Evolutionary conservation across 2,797 vertebrate genomes (phyloP).

Genomic region (Manis javanica): DNA sequence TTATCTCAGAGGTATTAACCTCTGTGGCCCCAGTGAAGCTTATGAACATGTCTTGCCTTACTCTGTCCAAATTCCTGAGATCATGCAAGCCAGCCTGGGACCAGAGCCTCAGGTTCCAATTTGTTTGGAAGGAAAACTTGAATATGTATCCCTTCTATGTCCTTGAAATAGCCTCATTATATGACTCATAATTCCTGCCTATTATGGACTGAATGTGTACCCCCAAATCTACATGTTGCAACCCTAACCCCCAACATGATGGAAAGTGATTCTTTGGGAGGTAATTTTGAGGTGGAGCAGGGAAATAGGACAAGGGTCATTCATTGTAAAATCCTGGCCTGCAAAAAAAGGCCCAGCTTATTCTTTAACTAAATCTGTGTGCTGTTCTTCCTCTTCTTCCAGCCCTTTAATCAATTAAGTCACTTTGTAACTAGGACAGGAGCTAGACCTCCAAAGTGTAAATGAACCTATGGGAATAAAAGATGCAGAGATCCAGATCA

Average conservation of each 20-base stretch:
- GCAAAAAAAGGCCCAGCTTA: too few species aligned
- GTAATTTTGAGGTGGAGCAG: not conserved
- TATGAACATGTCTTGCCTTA: not conserved
- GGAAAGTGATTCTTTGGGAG: not conserved
- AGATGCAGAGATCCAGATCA: too few species aligned
- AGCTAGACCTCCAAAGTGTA: too few species aligned
- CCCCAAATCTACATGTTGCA: not conserved
- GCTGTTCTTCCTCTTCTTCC: too few species aligned
- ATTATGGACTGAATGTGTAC: not conserved
- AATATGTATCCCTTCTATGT: not conserved
- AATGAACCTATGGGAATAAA: too few species aligned
- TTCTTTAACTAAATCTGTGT: too few species aligned
- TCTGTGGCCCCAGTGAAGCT: not conserved
- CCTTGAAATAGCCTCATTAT: not conserved
- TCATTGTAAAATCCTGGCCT: too few species aligned
- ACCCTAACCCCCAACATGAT: not conserved
- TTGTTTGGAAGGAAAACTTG: not conserved
- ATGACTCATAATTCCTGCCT: not conserved
- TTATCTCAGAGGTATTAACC: fast-evolving
- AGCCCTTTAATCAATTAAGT: too few species aligned
- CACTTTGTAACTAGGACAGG: too few species aligned
- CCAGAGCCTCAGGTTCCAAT: not conserved
- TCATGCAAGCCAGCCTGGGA: not conserved
- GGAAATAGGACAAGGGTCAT: too few species aligned
- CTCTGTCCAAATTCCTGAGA: not conserved